Conservation (phyloP, 2,888 invertebrate genomes). For the Pachymerium ferrugineum region DNA sequence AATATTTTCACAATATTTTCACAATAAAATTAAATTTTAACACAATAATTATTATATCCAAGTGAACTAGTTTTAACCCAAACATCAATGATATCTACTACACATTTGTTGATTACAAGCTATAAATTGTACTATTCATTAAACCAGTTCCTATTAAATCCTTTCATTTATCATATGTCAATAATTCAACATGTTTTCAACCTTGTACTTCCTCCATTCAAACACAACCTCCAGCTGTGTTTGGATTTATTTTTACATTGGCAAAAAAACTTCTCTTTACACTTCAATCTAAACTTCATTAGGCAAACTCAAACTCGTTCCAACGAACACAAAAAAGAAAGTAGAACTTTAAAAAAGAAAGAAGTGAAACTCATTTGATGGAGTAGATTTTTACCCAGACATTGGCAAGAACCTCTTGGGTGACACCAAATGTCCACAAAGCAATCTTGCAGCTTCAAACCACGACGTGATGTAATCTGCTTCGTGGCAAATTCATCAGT, state of each 20-base stretch:
- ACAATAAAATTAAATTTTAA: no score
- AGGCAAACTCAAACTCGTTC: background rate
- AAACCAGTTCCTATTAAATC: background rate
- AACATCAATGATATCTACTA: no score
- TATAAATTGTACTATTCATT: no score
- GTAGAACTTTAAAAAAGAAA: background rate
- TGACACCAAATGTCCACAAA: background rate
- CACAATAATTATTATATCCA: no score
- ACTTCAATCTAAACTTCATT: constrained; percentile 1
- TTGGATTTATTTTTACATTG: constrained; percentile 7
- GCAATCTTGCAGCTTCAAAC: background rate
- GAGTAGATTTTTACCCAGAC: constrained; percentile 1
- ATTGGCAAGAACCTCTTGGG: constrained; percentile 6
- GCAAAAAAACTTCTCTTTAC: no score
- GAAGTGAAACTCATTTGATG: constrained; percentile 13
- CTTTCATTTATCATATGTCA: background rate
- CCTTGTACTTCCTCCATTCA: constrained; percentile 3
- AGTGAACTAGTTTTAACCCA: no score
- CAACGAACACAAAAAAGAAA: no score
- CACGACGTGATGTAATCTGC: constrained; percentile 9
- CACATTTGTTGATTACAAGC: no score
- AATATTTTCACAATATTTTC: no score
- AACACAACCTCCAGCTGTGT: background rate
- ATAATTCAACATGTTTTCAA: constrained; percentile 2
- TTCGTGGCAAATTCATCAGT: constrained; percentile 4